Base-by-base conservation (phyloP, 2,888 invertebrate genomes). In the Orthosia incerta region DNA sequence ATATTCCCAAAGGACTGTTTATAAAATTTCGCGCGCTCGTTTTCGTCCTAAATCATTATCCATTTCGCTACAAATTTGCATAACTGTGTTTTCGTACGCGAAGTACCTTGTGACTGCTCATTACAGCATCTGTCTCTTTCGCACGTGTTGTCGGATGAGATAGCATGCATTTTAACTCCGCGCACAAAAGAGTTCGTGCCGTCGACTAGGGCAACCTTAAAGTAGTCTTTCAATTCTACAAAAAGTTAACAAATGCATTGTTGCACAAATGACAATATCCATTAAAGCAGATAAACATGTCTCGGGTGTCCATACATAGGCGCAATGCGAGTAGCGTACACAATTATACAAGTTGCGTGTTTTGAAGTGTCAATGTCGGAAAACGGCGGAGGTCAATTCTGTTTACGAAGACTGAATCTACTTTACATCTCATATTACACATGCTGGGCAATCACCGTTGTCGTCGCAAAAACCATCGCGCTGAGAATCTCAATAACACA, bases 401-500 rank as follows among this genome's bases (percentile, higher is more conserved):
- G 93, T 90, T 92, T 89, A 90, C 83, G 68, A 80, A 87, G 83
- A 83, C 80, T 77, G 74, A 76, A 80, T 66, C 53, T 74, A 80
- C 66, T 73, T 77, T 80, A 82, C 79, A 82, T 86, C 82, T 88
- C 86, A 82, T 79, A 87, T 90, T 89, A 87, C 87, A 88, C 85
- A 87, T 89, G 91, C 87, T 88, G 89, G 87, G 82, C 86, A 91
- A 89, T 89, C 89, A 90, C 86, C 89, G 87, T 80, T 84, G 88
- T 86, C 89, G 87, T 81, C 86, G 89, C 92, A 93, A 94, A 94
- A 95, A 94, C 93, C 91, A 89, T 90, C 91, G 91, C 91, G 83
- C 83, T 88, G 89, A 89, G 92, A 94, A 93, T 95, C 91, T 91
- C 86, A 94, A 94, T 90, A 92, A 91, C 92, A 91, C 87, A 84